These are phyloP conservation scores for Lumbricus terrestris DNA, from an alignment of 2,888 invertebrate genomes.

Conservation along the genomic window DNA sequence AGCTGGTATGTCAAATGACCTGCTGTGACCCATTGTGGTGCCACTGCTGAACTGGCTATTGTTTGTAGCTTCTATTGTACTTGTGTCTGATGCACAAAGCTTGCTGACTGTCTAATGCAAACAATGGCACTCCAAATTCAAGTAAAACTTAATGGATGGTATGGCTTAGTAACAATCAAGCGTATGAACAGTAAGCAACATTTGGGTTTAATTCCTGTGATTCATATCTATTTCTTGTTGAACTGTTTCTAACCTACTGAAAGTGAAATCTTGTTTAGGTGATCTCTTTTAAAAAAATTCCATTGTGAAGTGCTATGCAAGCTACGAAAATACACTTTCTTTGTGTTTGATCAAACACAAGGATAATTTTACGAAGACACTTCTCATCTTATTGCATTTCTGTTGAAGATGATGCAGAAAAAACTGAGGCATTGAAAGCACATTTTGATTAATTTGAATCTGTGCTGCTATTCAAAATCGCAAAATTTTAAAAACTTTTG, in stretches of 20 bases:
- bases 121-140: background rate
- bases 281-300: background rate
- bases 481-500: background rate
- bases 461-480: background rate
- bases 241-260: background rate
- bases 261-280: background rate
- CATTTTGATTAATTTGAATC: background rate
- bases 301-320: background rate
- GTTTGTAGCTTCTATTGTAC: too few relatives aligned
- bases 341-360: background rate
- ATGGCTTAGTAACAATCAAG: too few relatives aligned
- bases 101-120: too few relatives aligned
- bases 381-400: background rate
- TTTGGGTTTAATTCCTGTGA: too few relatives aligned
- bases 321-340: background rate
- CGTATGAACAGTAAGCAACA: too few relatives aligned
- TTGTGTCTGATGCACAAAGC: too few relatives aligned
- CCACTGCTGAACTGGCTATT: too few relatives aligned
- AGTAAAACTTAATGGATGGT: background rate
- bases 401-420: background rate
- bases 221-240: background rate
- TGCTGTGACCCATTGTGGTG: too few relatives aligned
- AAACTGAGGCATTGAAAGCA: background rate
- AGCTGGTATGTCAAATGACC: too few relatives aligned
- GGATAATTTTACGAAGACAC: background rate